Evolutionary conservation across 2,113 vertebrate genomes (phyloP), one percentile per base, ranked within the genome.

Genomic region (Oenanthe melanoleuca): DNA sequence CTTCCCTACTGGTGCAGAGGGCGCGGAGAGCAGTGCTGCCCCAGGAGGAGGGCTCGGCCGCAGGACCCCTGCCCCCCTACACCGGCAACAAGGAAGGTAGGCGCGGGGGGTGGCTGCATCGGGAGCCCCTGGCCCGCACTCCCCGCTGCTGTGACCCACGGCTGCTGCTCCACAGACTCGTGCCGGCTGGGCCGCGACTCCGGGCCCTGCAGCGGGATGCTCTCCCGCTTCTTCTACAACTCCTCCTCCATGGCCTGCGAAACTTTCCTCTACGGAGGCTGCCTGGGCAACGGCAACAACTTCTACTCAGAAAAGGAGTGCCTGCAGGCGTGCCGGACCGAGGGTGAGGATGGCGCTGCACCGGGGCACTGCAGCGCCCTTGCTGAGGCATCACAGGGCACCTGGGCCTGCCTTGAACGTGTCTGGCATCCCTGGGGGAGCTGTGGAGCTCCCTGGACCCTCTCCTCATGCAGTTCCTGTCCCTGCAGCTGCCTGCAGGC

Each of bases 211-310:
- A 98, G 99, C 0, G 99, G 98, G n/a, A n/a, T 98, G 55, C 0
- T 73, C 1, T 28, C 26, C 1, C 98, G 97, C 28, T 99, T 97
- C 95, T 98, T 98, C 98, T 99, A 99, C 94, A 99, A 99, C 38
- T 97, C 98, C 9, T 93, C 98, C 4, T 98, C 98, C 65, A 98
- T 99, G 98, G 97, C 97, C 83, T 99, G 99, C 1, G 98, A 99
- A 70, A n/a, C 45, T 12, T 99, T 99, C 96, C 92, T 88, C 3
- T 99, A 97, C 0, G 99, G 99, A 0, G 99, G 99, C 60, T 99
- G 99, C 42, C 25, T 98, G 89, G 99, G 99, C 33, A 99, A 99
- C 0, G 97, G 97, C 85, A 99, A 99, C 97, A 99, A 99, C 96
- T 99, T 99, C 70, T 5, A 12, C 22, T 97, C 92, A 0, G 99